These are phyloP conservation scores for Paradoxurus hermaphroditus DNA, from an alignment of 2,113 vertebrate genomes.

Conservation along the genomic window DNA sequence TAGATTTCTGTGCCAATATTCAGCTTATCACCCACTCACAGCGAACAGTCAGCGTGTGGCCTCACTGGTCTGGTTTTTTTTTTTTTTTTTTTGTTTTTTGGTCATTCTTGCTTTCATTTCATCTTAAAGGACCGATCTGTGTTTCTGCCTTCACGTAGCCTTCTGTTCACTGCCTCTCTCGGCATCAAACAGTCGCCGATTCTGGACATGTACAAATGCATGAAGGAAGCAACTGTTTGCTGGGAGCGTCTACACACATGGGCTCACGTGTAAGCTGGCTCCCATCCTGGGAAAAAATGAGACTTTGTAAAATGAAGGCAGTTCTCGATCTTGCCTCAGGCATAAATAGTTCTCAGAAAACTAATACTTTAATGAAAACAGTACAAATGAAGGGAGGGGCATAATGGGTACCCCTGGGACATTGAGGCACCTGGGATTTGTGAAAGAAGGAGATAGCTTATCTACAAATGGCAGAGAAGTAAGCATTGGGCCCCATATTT, in stretches of 20 bases:
- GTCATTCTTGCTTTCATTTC: background rate
- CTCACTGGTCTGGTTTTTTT: background rate
- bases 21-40: background rate
- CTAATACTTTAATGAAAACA: background rate
- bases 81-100: background rate
- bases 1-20: fast-evolving
- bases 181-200: background rate
- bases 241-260: background rate
- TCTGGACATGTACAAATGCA: background rate
- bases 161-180: background rate
- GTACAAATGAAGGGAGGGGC: background rate
- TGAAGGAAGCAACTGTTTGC: background rate
- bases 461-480: fast-evolving
- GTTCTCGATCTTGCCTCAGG: background rate
- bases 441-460: no score
- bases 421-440: background rate
- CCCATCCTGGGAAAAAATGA: background rate
- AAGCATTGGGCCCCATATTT: fast-evolving
- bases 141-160: background rate
- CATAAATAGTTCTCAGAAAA: background rate
- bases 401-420: background rate
- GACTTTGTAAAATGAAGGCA: background rate
- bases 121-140: background rate
- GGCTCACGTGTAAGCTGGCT: background rate
- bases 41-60: background rate